phyloP scores from a whole-genome alignment of 1,140 invertebrate genomes.

The Centruroides sculpturatus region DNA sequence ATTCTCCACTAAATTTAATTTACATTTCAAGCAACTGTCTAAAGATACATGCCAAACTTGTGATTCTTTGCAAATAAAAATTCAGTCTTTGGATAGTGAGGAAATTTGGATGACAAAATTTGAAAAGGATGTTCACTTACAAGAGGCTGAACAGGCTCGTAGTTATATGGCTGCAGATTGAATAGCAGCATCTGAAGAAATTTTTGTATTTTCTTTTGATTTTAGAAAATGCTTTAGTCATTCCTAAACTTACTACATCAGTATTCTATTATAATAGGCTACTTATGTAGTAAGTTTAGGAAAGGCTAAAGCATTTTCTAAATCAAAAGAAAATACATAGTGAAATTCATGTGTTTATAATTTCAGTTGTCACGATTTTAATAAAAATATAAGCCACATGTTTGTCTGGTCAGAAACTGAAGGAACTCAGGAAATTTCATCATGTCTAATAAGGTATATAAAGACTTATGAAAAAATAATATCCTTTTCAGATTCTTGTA shows the following conservation, averaged over 20 bases:
- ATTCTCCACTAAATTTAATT: conserved; percentile 5
- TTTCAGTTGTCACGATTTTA: conserved; percentile 1
- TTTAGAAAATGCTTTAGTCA: conserved; percentile 1
- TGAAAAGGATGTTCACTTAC: neutral
- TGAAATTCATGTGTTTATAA: conserved; percentile 5
- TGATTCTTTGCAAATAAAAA: conserved; percentile 4
- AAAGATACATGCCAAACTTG: conserved; percentile 4
- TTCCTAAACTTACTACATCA: conserved; percentile 1
- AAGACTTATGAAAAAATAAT: neutral
- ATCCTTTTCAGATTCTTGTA: conserved; percentile 3
- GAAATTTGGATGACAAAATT: conserved; percentile 1
- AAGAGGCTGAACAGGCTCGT: neutral
- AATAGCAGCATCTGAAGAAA: conserved; percentile 1
- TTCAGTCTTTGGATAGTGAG: conserved; percentile 1
- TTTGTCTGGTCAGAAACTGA: conserved; percentile 3
- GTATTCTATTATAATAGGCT: conserved; percentile 2
- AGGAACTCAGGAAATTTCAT: conserved; percentile 5
- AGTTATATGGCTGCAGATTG: neutral
- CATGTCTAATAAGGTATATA: conserved; percentile 3
- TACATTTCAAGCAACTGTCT: neutral
- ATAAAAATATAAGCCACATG: conserved; percentile 4
- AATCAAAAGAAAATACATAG: too few relatives aligned
- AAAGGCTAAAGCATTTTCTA: too few relatives aligned
- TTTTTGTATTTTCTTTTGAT: neutral
- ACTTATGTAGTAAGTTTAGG: too few relatives aligned